Conservation (phyloP, 2,888 invertebrate genomes). For the Drosophila ezoana region DNA sequence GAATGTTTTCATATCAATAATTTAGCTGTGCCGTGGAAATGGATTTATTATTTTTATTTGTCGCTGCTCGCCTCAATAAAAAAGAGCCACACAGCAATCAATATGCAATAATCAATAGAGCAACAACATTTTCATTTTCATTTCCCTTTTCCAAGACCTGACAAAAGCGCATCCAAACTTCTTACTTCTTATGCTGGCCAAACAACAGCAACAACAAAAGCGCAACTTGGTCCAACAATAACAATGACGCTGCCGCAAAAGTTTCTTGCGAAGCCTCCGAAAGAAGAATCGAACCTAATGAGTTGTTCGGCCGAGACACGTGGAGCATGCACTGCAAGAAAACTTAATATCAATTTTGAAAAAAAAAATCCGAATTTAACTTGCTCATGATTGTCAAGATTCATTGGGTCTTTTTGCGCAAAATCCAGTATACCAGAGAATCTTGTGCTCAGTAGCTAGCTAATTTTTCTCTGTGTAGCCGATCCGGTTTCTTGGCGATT, state of each 20-base stretch:
- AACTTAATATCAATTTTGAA: background rate
- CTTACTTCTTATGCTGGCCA: conserved; percentile 49
- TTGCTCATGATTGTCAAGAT: too few species aligned
- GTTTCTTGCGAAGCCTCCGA: conserved; percentile 70
- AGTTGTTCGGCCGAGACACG: conserved; percentile 61
- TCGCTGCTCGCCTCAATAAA: conserved; percentile 73
- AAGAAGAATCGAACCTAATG: conserved; percentile 82
- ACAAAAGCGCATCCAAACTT: conserved; percentile 80
- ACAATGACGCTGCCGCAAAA: conserved; percentile 77
- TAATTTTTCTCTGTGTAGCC: conserved; percentile 35
- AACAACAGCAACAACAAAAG: conserved; percentile 47
- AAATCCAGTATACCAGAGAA: too few species aligned
- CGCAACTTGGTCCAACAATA: conserved; percentile 71
- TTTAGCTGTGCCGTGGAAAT: conserved; percentile 52
- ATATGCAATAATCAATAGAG: conserved; percentile 80
- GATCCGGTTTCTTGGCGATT: conserved; percentile 59
- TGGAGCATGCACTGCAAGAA: conserved; percentile 40
- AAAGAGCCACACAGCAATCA: conserved; percentile 75
- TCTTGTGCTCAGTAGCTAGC: too few species aligned
- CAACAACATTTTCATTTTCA: conserved; percentile 78
- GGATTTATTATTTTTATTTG: conserved; percentile 63
- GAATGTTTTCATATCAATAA: conserved; percentile 69
- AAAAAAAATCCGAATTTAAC: too few species aligned
- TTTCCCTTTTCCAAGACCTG: conserved; percentile 65
- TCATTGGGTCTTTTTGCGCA: too few species aligned